Evolutionary conservation across 2,113 vertebrate genomes (phyloP).

Genomic region (Regulus satrapa): DNA sequence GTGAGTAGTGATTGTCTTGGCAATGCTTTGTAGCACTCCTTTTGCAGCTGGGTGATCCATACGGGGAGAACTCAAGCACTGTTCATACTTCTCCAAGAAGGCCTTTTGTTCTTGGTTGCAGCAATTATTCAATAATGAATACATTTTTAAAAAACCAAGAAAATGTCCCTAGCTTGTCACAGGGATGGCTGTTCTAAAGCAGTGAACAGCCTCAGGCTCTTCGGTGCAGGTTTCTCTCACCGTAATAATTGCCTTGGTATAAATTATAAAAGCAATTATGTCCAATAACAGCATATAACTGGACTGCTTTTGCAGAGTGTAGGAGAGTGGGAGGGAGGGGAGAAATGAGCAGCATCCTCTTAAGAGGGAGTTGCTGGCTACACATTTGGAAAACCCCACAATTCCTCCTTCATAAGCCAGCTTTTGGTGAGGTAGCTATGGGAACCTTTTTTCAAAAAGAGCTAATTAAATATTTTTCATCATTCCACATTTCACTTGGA

Average conservation of each 20-base stretch:
- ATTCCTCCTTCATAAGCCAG: neutral
- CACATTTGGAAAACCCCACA: neutral
- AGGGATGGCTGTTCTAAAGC: neutral
- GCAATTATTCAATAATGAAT: neutral
- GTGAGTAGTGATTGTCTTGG: neutral
- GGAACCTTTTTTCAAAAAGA: neutral
- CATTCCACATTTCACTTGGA: neutral
- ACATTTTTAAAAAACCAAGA: neutral
- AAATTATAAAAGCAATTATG: neutral
- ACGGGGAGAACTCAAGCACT: accelerated
- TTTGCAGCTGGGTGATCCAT: neutral
- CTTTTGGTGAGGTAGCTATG: neutral
- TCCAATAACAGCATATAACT: accelerated
- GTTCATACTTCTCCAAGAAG: neutral
- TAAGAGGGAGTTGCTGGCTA: neutral
- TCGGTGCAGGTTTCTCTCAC: neutral
- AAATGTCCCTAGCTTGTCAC: neutral
- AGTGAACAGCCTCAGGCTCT: neutral
- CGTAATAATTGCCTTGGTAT: neutral
- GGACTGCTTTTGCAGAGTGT: neutral
- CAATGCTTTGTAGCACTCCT: neutral
- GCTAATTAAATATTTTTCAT: neutral
- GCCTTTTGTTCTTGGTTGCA: neutral
- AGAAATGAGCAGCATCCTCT: neutral
- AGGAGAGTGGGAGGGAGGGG: neutral